Conservation (phyloP, 1,140 invertebrate genomes). For the Andricus grossulariae region DNA sequence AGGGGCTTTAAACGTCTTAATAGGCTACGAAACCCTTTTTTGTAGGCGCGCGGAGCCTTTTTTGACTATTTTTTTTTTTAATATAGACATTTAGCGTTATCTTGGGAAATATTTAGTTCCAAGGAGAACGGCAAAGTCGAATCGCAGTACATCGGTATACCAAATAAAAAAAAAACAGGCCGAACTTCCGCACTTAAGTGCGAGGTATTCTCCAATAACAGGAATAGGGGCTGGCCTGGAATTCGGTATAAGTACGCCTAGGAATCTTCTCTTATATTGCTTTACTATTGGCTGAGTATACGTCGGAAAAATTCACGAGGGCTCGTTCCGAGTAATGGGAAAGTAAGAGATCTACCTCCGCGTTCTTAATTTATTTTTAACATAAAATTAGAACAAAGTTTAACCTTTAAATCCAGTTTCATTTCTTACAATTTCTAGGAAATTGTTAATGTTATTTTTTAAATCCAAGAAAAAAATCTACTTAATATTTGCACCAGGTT, state of each 20-base stretch:
- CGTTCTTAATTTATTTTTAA: too few relatives aligned
- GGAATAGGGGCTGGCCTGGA: constrained; percentile 60
- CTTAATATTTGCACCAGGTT: too few relatives aligned
- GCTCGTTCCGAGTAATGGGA: neutral
- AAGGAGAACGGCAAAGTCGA: constrained; percentile 28
- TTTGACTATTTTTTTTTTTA: too few relatives aligned
- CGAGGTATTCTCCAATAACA: constrained; percentile 67
- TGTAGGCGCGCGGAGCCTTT: too few relatives aligned
- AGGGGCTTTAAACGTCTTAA: too few relatives aligned
- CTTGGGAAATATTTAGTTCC: neutral
- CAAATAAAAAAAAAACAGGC: constrained; percentile 12
- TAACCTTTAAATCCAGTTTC: neutral
- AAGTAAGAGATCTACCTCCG: constrained; percentile 2
- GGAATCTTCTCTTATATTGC: constrained; percentile 67
- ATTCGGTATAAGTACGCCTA: constrained; percentile 63
- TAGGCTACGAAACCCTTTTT: too few relatives aligned
- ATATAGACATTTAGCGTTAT: too few relatives aligned
- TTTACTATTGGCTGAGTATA: constrained; percentile 61
- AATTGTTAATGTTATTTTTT: neutral
- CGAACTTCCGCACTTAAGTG: constrained; percentile 49
- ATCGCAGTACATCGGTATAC: constrained; percentile 11
- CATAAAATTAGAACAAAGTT: neutral
- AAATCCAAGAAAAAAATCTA: too few relatives aligned
- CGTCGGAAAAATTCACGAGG: constrained; percentile 58
- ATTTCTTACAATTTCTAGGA: neutral